Conservation (phyloP, 2,888 invertebrate genomes). For the Atherix ibis region DNA sequence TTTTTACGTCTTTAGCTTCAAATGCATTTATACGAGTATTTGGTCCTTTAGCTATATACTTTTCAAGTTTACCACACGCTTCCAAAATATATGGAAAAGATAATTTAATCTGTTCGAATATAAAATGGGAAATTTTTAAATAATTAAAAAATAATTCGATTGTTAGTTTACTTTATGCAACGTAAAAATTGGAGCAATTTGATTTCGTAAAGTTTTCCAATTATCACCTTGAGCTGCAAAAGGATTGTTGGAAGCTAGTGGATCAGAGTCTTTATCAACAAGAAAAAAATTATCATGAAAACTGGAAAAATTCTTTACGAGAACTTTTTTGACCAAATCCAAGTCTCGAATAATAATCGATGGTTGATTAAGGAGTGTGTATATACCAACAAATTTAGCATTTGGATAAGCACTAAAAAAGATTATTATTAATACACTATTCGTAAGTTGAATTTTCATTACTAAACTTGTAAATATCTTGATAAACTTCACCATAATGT, state of each 20-base stretch:
- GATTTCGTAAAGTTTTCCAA: slow-evolving; percentile 5
- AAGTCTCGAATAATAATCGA: slow-evolving; percentile 11
- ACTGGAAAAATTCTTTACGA: slow-evolving; percentile 8
- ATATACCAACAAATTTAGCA: slow-evolving; percentile 11
- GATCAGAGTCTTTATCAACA: slow-evolving; percentile 7
- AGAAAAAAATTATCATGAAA: slow-evolving; percentile 8
- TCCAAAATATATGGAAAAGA: slow-evolving; percentile 6
- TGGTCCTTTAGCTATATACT: slow-evolving; percentile 9
- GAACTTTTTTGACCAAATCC: slow-evolving; percentile 10
- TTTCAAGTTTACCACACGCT: slow-evolving; percentile 8
- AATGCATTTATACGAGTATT: slow-evolving; percentile 8
- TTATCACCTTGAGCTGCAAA: slow-evolving; percentile 5
- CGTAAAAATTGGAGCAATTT: slow-evolving; percentile 7
- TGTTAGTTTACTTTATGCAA: slow-evolving; percentile 3
- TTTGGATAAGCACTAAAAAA: slow-evolving; percentile 8
- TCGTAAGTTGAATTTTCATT: neutral
- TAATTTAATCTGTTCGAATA: slow-evolving; percentile 3
- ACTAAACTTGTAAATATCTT: slow-evolving; percentile 11
- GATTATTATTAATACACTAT: neutral
- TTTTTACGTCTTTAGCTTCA: slow-evolving; percentile 11
- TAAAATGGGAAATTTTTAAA: neutral
- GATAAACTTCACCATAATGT: slow-evolving; percentile 11
- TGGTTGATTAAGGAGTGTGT: slow-evolving; percentile 10
- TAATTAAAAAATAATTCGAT: neutral
- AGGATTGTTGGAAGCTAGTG: slow-evolving; percentile 6